Evolutionary conservation across 2,113 vertebrate genomes (phyloP).

Genomic region (Sturnus vulgaris): DNA sequence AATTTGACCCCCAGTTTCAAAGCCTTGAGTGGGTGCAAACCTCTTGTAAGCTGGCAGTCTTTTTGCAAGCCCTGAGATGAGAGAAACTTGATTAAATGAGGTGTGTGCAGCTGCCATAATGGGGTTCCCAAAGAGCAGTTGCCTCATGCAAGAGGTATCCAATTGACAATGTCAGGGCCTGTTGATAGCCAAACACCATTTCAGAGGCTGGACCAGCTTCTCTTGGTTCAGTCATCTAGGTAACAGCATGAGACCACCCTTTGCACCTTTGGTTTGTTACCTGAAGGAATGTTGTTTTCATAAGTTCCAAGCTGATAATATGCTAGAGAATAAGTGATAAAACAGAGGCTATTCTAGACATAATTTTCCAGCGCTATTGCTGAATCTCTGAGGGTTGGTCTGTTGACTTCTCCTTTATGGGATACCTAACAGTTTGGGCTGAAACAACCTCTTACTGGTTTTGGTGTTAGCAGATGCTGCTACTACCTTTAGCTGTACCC

Average conservation of each 20-base stretch:
- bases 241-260: neutral
- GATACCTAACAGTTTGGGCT: neutral
- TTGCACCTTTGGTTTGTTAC: neutral
- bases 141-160: accelerated
- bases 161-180: neutral
- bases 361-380: neutral
- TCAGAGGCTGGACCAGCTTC: neutral
- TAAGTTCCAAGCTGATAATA: neutral
- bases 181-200: neutral
- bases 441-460: neutral
- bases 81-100: neutral
- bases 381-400: neutral
- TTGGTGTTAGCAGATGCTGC: neutral
- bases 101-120: neutral
- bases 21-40: neutral
- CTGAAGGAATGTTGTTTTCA: accelerated
- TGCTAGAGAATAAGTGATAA: neutral
- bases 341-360: neutral
- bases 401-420: neutral
- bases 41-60: neutral
- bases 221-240: neutral
- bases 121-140: neutral
- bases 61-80: neutral
- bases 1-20: neutral
- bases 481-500: neutral